Conservation (phyloP, 1,140 invertebrate species). For the Coenobita brevimanus region DNA sequence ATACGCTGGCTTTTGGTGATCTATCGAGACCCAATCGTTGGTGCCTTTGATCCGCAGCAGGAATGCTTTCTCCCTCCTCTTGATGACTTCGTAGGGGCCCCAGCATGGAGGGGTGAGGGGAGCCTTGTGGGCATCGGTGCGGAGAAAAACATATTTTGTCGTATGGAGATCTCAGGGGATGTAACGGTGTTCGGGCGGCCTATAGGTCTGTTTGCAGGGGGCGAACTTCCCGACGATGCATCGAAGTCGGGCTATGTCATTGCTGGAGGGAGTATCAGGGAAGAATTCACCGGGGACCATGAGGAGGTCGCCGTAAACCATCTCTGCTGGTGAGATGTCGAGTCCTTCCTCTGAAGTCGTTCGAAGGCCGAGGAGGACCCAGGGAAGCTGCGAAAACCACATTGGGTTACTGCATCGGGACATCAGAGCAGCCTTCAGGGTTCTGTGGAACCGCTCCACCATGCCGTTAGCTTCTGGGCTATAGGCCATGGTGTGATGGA, state of each 20-base stretch:
- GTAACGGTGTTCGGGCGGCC: background rate
- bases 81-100: background rate
- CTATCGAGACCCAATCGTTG: slow-evolving; percentile 14
- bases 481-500: slow-evolving; percentile 8
- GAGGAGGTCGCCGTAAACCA: background rate
- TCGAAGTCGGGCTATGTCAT: background rate
- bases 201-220: background rate
- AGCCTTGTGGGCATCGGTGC: no score
- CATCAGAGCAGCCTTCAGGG: no score
- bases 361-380: background rate
- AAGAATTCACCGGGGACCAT: slow-evolving; percentile 3
- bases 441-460: no score
- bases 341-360: slow-evolving; percentile 6
- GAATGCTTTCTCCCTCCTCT: no score
- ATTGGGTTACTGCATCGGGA: no score
- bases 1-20: slow-evolving; percentile 15
- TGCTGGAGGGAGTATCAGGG: background rate
- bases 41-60: no score
- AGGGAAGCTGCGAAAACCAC: no score
- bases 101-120: background rate
- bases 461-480: background rate
- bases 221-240: slow-evolving; percentile 10
- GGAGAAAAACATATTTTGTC: background rate
- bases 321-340: background rate
- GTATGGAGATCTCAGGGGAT: background rate